These are phyloP conservation scores for Mesembrinibis cayennensis DNA, from an alignment of 2,113 vertebrate genomes.

Conservation along the genomic window DNA sequence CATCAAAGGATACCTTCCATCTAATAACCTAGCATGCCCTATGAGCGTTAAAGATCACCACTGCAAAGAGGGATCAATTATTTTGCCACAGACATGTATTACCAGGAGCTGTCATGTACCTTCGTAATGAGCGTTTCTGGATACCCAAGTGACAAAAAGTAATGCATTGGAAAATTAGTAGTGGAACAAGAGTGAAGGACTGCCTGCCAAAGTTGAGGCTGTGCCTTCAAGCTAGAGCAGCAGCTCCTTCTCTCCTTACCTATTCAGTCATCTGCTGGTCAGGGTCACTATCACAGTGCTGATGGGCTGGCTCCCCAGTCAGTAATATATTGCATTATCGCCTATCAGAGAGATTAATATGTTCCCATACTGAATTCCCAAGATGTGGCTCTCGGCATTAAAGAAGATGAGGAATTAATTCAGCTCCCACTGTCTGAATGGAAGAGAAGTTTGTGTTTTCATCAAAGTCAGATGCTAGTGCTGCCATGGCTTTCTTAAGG, in stretches of 20 bases:
- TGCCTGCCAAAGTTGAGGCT: conserved; percentile 38
- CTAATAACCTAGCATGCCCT: conserved; percentile 60
- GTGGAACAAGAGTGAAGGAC: conserved; percentile 49
- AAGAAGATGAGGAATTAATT: conserved; percentile 53
- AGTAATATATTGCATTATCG: conserved; percentile 54
- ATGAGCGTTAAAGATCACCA: conserved; percentile 51
- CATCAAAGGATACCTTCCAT: conserved; percentile 47
- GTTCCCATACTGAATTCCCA: conserved; percentile 27
- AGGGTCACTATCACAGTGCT: conserved; percentile 48
- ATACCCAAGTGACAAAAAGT: conserved; percentile 42
- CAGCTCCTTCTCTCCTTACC: conserved; percentile 2
- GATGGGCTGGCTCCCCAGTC: conserved; percentile 16
- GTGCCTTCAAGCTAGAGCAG: conserved; percentile 20
- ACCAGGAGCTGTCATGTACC: conserved; percentile 61
- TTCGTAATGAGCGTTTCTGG: conserved; percentile 63
- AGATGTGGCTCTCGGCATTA: conserved; percentile 20
- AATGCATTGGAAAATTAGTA: conserved; percentile 62
- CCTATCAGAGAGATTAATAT: conserved; percentile 28
- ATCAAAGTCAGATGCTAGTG: not conserved
- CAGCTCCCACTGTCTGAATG: not conserved
- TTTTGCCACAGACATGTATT: conserved; percentile 64
- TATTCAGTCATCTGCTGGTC: conserved; percentile 64
- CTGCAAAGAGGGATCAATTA: conserved; percentile 62
- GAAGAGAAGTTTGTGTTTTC: conserved; percentile 19
- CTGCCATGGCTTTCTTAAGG: not conserved